Evolutionary conservation across 2,888 invertebrate species (phyloP).

Genomic region (Ceratothoa steindachneri): DNA sequence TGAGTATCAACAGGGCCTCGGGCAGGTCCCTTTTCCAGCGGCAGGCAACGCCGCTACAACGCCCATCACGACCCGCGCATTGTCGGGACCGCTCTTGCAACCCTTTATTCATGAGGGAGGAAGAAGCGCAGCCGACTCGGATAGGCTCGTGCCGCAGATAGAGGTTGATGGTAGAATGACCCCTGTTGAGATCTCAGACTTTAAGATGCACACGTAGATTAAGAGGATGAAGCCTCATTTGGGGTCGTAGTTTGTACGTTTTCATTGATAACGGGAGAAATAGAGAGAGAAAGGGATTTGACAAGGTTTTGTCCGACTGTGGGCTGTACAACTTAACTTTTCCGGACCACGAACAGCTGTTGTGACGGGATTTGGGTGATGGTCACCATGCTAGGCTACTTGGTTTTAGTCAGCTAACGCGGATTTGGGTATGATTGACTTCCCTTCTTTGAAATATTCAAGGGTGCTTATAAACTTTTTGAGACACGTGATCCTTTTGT

Average conservation of each 20-base stretch:
- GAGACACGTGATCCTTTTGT: too few species aligned
- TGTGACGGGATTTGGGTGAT: too few species aligned
- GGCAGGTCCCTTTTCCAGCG: not conserved
- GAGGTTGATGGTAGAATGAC: not conserved
- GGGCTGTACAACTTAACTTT: too few species aligned
- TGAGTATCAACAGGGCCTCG: not conserved
- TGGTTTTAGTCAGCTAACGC: too few species aligned
- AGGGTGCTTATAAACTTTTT: too few species aligned
- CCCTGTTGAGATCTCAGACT: not conserved
- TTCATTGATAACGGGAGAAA: not conserved
- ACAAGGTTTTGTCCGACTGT: too few species aligned
- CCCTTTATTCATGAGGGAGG: not conserved
- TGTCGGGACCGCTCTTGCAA: not conserved
- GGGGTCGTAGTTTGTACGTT: not conserved
- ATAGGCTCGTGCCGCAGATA: not conserved
- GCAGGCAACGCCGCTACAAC: not conserved
- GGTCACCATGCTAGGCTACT: too few species aligned
- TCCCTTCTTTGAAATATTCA: too few species aligned
- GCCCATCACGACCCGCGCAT: not conserved
- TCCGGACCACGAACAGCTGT: too few species aligned
- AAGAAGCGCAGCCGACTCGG: not conserved
- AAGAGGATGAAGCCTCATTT: not conserved
- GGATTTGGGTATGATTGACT: too few species aligned
- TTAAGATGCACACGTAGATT: not conserved
- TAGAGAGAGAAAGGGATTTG: too few species aligned